Base-by-base conservation (phyloP, 2,113 vertebrate genomes). In the Sapayoa aenigma region DNA sequence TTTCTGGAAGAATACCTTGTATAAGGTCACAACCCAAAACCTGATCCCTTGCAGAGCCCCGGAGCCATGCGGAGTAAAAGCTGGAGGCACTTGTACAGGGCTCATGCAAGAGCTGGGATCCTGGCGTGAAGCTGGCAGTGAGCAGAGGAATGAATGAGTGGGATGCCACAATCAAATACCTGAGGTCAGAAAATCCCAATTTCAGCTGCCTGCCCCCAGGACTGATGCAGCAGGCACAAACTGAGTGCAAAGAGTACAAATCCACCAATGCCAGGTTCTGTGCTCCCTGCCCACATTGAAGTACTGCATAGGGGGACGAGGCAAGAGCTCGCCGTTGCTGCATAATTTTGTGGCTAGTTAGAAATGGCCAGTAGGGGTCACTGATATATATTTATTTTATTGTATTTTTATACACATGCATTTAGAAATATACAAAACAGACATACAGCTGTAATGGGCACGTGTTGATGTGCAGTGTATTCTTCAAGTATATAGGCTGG, bases 301-400 rank as follows among this genome's bases (percentile, higher is more conserved):
- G 31, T 14, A 33, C 33, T 35, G 31, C 35, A 2, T 8, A 3
- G 55, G 31, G 33, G 49, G 62, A 79, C 87, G 53, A 85, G 44
- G 46, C 1, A 1, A 49, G 31, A 39, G 28, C 15, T n/a, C 46
- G 9, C 17, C 37, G 19, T 1, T 13, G 49, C 73, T 14, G 12
- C 44, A 7, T 47, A 19, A 2, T 67, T 90, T 77, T 33, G 44
- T 46, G 90, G 90, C 76, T 89, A 75, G 23, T 65, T 68, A 69
- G 73, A 86, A 87, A 58, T 73, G 88, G 69, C 93, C 93, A 84
- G 93, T 92, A 93, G 92, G 68, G 93, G 95, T 95, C 95, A 93
- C 90, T 84, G 83, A 95, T 52, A 95, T 75, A 75, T 93, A 86
- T 93, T 94, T 86, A 73, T 85, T 83, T 91, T 80, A 66, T 87